Evolutionary conservation across 2,797 vertebrate species (phyloP).

Genomic region (Triplophysa yarkandensis): DNA sequence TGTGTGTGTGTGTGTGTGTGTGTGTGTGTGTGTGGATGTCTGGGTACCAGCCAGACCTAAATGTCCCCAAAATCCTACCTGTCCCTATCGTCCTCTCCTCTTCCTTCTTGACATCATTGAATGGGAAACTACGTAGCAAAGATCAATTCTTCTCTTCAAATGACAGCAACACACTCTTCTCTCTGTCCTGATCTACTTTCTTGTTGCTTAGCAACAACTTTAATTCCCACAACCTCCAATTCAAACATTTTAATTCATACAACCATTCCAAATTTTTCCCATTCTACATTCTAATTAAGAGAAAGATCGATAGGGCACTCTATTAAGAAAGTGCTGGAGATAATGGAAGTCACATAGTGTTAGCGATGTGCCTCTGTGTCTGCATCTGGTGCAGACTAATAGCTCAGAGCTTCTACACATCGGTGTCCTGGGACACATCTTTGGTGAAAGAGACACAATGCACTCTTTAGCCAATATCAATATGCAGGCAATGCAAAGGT

Average conservation of each 20-base stretch:
- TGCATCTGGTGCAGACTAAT: constrained; percentile 33
- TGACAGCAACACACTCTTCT: constrained; percentile 44
- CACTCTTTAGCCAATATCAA: not conserved
- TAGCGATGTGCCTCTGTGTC: constrained; percentile 17
- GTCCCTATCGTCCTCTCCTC: constrained; percentile 20
- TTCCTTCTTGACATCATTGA: constrained; percentile 39
- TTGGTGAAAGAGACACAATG: constrained; percentile 38
- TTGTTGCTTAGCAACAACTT: constrained; percentile 64
- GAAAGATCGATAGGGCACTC: constrained; percentile 1
- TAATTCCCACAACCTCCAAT: constrained; percentile 43
- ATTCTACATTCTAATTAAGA: not conserved
- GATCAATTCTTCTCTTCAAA: constrained; percentile 59
- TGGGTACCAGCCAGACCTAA: constrained; percentile 29
- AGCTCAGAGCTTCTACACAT: constrained; percentile 36
- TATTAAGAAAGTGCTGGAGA: constrained; percentile 16
- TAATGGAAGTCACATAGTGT: constrained; percentile 7
- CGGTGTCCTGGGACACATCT: constrained; percentile 39
- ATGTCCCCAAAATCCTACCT: constrained; percentile 20
- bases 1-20: not conserved
- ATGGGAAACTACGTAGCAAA: constrained; percentile 33
- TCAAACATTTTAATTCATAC: constrained; percentile 25
- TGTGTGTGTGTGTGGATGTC: constrained; percentile 6
- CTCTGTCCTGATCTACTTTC: constrained; percentile 59
- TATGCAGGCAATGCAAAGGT: not conserved
- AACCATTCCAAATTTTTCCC: constrained; percentile 13